Evolutionary conservation across 2,888 invertebrate genomes (phyloP).

Genomic region (Cryptophagus acutangulus): DNA sequence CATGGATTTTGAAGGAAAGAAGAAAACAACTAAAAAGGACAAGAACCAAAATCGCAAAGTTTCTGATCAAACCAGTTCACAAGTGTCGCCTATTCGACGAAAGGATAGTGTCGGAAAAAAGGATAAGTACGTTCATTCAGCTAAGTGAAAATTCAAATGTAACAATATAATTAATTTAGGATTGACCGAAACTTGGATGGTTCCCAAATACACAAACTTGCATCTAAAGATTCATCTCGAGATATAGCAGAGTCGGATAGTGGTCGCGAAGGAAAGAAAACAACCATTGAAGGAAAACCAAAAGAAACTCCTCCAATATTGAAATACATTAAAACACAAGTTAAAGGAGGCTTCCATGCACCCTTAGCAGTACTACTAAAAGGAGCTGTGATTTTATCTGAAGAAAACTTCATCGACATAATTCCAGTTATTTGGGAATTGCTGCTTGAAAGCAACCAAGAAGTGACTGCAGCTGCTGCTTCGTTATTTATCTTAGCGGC

Average conservation of each 20-base stretch:
- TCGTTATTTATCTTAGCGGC: slow-evolving; percentile 89
- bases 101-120: slow-evolving; percentile 71
- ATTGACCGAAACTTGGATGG: slow-evolving; percentile 52
- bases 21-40: slow-evolving; percentile 49
- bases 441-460: slow-evolving; percentile 85
- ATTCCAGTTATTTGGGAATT: slow-evolving; percentile 94
- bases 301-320: slow-evolving; percentile 66
- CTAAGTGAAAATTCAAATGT: slow-evolving; percentile 1
- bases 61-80: slow-evolving; percentile 75
- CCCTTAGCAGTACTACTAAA: slow-evolving; percentile 83
- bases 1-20: slow-evolving; percentile 54
- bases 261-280: slow-evolving; percentile 42
- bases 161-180: slow-evolving; percentile 31
- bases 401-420: slow-evolving; percentile 82
- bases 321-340: slow-evolving; percentile 74
- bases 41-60: slow-evolving; percentile 62
- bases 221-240: slow-evolving; percentile 50
- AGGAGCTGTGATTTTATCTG: slow-evolving; percentile 82
- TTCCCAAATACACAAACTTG: slow-evolving; percentile 49
- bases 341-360: slow-evolving; percentile 85
- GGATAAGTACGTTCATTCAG: slow-evolving; percentile 53
- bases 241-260: slow-evolving; percentile 52
- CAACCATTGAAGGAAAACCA: slow-evolving; percentile 33
- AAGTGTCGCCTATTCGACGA: slow-evolving; percentile 70
- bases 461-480: slow-evolving; percentile 78